These are phyloP conservation scores for Sympetrum striolatum DNA, from an alignment of 2,888 invertebrate species.

Conservation along the genomic window DNA sequence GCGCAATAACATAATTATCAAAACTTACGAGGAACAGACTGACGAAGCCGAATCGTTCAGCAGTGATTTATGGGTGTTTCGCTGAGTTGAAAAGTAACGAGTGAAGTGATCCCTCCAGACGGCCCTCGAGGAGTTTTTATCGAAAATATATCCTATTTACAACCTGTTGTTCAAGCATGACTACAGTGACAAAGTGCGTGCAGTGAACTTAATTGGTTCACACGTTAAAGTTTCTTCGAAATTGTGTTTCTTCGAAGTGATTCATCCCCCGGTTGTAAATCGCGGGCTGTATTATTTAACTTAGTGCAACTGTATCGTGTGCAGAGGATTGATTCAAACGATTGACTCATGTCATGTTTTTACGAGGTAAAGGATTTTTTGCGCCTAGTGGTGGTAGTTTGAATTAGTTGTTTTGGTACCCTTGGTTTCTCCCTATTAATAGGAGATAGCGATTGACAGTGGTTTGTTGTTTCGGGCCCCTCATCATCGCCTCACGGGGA, in stretches of 20 bases:
- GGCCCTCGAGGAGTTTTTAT: background rate
- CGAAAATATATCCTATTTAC: background rate
- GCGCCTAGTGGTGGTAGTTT: too few species aligned
- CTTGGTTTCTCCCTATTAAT: too few species aligned
- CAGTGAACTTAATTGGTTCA: background rate
- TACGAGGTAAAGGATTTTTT: background rate
- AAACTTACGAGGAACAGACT: constrained; percentile 1
- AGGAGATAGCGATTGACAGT: too few species aligned
- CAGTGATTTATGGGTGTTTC: background rate
- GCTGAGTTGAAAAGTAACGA: background rate
- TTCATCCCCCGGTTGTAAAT: background rate
- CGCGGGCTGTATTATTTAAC: background rate
- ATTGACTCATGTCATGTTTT: background rate
- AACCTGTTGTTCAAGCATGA: constrained; percentile 39
- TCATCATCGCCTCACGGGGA: background rate
- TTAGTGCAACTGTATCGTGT: background rate
- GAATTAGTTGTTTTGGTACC: too few species aligned
- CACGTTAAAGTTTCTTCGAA: background rate
- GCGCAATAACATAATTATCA: background rate
- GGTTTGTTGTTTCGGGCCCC: too few species aligned
- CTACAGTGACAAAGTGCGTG: background rate
- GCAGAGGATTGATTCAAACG: background rate
- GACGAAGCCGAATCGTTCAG: background rate
- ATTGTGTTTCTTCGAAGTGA: background rate
- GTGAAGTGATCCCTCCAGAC: background rate